Evolutionary conservation across 2,888 invertebrate genomes (phyloP).

Genomic region (Cataglyphis albicans): DNA sequence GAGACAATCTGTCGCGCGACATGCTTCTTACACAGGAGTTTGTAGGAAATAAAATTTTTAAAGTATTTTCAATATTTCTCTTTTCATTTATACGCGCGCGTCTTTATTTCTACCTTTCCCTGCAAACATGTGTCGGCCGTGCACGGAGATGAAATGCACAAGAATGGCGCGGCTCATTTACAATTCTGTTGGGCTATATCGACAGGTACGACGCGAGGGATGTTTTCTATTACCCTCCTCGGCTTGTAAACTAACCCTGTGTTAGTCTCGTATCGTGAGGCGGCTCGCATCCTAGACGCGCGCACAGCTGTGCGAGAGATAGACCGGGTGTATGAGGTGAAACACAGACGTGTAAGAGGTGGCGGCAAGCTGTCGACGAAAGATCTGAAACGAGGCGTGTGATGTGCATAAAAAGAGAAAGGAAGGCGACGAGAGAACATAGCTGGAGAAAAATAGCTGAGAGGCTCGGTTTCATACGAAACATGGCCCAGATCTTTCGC

Average conservation of each 20-base stretch:
- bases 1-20: constrained; percentile 2
- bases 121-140: constrained; percentile 9
- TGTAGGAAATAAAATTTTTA: neutral
- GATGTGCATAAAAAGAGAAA: constrained; percentile 64
- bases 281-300: constrained; percentile 25
- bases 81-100: neutral
- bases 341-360: neutral
- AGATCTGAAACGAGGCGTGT: constrained; percentile 39
- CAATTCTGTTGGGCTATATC: constrained; percentile 74
- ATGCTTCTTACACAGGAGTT: neutral
- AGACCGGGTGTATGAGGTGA: neutral
- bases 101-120: neutral
- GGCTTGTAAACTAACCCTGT: constrained; percentile 43
- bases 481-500: constrained; percentile 74
- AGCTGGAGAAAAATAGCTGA: constrained; percentile 64
- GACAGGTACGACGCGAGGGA: constrained; percentile 66
- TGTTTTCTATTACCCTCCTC: constrained; percentile 73
- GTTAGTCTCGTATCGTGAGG: constrained; percentile 23
- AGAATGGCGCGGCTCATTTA: constrained; percentile 68
- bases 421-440: constrained; percentile 60
- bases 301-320: constrained; percentile 5
- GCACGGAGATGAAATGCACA: constrained; percentile 73
- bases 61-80: neutral
- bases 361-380: constrained; percentile 40
- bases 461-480: constrained; percentile 69